Evolutionary conservation across 1,140 invertebrate genomes (phyloP), one percentile per base, ranked within the genome.

Genomic region (Hylyphantes graminicola): DNA sequence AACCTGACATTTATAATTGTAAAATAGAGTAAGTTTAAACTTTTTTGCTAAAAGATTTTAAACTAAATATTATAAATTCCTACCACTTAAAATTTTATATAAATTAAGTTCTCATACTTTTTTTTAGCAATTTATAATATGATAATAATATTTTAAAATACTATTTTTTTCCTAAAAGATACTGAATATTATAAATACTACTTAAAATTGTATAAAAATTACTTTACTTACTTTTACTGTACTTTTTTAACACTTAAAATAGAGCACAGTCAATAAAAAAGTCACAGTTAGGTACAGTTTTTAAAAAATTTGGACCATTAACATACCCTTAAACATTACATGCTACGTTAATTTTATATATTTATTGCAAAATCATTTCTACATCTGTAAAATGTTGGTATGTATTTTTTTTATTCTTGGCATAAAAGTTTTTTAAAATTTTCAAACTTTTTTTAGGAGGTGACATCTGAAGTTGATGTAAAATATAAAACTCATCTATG

Each of bases 401-500:
- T 21, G 17, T 74, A 50, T n/a, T 17, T 21, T n/a, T 1, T 15
- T 19, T 74, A 19, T 17, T 54, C 57, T 74, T 9, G 15, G 21
- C 9, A n/a, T 5, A 8, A 50, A 55, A 50, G 15, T 55, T 3
- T 74, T 7, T 55, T 55, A 55, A 55, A 59, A 15, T 0, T 76
- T 78, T 51, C 11, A 57, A 11, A 55, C n/a, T n/a, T n/a, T n/a
- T n/a, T 63, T 53, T 61, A 85, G 84, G 85, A 85, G 63, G 76
- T 81, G n/a, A 75, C 85, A 78, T 89, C 90, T 19, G 90, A 91
- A 81, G 89, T 89, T 5, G 94, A 95, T 87, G 92, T 95, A n/a
- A 94, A 94, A 88, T 95, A 93, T 88, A 93, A 94, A 88, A 92
- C 95, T 61, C 92, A 95, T 88, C 87, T 92, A 21, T 95, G 94